Evolutionary conservation across 1,140 invertebrate species (phyloP).

Genomic region (Subanguina moxae): DNA sequence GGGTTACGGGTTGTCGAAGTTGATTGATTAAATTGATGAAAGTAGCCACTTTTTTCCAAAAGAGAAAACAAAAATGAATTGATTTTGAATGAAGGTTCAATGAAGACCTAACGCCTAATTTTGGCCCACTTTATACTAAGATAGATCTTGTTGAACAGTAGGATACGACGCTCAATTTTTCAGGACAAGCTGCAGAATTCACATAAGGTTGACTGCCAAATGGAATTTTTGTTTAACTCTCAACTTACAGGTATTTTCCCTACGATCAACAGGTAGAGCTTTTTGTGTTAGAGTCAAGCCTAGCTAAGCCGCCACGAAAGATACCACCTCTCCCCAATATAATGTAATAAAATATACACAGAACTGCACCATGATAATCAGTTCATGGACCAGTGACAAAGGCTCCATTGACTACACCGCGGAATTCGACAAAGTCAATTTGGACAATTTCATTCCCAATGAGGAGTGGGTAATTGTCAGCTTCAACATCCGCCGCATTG

Average conservation of each 20-base stretch:
- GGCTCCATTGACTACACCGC: slow-evolving; percentile 54
- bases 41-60: no score
- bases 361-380: slow-evolving; percentile 57
- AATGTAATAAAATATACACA: slow-evolving; percentile 28
- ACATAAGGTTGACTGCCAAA: slow-evolving; percentile 56
- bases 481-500: slow-evolving; percentile 51
- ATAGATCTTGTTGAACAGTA: no score
- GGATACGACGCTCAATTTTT: no score
- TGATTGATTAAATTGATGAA: no score
- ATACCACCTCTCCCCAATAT: no score
- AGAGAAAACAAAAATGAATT: no score
- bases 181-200: slow-evolving; percentile 56
- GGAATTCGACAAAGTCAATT: slow-evolving; percentile 54
- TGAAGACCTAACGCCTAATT: no score
- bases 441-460: slow-evolving; percentile 58
- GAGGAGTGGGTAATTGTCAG: slow-evolving; percentile 59
- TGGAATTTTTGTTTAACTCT: slow-evolving; percentile 14
- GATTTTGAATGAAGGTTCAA: no score
- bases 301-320: no score
- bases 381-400: slow-evolving; percentile 57
- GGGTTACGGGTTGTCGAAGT: no score
- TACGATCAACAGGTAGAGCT: slow-evolving; percentile 46
- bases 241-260: slow-evolving; percentile 49
- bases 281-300: not conserved
- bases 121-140: no score